These are phyloP conservation scores for Sarotherodon lohbergeri DNA, from an alignment of 2,113 vertebrate species.

Conservation along the genomic window DNA sequence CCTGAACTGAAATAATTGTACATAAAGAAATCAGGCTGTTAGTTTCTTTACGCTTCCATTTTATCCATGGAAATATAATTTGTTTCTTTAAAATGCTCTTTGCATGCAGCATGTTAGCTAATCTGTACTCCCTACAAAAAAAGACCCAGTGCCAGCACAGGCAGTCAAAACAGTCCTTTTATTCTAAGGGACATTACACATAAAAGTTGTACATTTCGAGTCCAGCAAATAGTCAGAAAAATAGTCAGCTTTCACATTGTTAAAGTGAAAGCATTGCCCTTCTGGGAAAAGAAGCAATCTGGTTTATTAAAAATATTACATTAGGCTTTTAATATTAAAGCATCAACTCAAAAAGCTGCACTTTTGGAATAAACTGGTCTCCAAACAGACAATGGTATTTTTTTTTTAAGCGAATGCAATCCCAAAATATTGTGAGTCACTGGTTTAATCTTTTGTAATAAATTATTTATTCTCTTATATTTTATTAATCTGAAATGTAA, in stretches of 20 bases:
- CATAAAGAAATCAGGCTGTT: background rate
- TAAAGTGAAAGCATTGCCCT: background rate
- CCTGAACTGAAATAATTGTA: background rate
- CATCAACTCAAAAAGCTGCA: background rate
- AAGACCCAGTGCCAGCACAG: background rate
- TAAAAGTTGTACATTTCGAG: background rate
- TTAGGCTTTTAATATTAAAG: background rate
- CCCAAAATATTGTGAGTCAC: background rate
- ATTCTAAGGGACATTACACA: background rate
- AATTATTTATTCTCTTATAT: background rate
- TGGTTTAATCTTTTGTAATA: background rate
- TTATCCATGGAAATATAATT: background rate
- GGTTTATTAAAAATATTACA: background rate
- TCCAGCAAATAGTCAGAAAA: background rate
- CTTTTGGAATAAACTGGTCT: background rate
- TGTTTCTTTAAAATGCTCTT: background rate
- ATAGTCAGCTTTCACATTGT: background rate
- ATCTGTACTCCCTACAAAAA: background rate
- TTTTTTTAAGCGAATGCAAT: background rate
- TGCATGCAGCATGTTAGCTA: background rate
- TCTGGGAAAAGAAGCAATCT: background rate
- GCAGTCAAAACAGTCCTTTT: background rate
- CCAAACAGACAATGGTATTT: background rate
- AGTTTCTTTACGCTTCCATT: background rate
- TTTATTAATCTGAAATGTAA: background rate